Conservation (phyloP, 2,113 vertebrate species). For the Odocoileus virginianus region DNA sequence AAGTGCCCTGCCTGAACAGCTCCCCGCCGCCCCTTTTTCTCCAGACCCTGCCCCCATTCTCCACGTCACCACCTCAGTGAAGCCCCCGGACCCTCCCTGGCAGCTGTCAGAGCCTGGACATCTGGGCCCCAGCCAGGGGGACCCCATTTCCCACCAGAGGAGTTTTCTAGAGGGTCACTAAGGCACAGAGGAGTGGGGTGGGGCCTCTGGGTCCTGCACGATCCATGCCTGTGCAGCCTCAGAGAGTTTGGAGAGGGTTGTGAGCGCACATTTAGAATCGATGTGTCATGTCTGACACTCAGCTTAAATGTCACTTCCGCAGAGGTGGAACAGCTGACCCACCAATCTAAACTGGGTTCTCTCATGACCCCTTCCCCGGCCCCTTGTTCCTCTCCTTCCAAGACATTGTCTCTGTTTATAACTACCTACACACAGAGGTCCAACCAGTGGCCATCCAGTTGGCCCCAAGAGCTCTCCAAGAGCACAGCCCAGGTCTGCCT, state of each 20-base stretch:
- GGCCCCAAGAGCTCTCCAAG: not conserved
- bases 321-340: not conserved
- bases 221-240: not conserved
- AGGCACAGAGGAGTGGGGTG: not conserved
- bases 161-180: not conserved
- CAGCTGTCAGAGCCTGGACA: not conserved
- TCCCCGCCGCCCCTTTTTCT: not conserved
- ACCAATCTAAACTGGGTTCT: not conserved
- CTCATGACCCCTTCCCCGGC: not conserved
- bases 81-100: not conserved
- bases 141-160: not conserved
- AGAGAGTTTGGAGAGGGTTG: not conserved
- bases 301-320: conserved; percentile 22
- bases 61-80: not conserved
- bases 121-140: not conserved
- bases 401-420: not conserved
- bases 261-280: not conserved
- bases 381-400: not conserved
- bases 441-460: not conserved
- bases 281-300: not conserved
- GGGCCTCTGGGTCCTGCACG: not conserved
- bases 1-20: not conserved
- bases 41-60: not conserved
- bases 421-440: not conserved
- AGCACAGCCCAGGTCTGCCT: not conserved